A percentile compares a stretch with the other conserved stretches of the same genome.
These are phyloP conservation scores for Zeugodacus cucurbitae DNA, from an alignment of 1,140 invertebrate genomes.

Conservation along the genomic window DNA sequence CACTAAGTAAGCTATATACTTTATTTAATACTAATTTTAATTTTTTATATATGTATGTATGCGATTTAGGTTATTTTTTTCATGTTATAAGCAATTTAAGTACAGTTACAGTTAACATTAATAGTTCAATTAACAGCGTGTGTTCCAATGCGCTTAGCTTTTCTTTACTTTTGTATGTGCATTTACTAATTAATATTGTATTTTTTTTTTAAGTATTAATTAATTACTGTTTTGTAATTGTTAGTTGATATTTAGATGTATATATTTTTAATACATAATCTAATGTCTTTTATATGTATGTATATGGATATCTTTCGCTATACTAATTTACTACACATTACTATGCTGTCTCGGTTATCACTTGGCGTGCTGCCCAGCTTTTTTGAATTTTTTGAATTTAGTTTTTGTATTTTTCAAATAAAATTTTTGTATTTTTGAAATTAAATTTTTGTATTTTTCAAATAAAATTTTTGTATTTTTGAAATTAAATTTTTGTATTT, in stretches of 20 bases:
- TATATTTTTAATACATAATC: constrained; percentile 21
- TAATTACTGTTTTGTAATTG: constrained; percentile 4
- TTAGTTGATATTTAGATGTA: constrained; percentile 23
- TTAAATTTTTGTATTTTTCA: no score
- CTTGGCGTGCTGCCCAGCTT: constrained; percentile 23
- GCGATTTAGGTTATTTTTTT: not conserved
- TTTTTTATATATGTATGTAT: not conserved
- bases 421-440: no score
- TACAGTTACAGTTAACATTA: constrained; percentile 32
- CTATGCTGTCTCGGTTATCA: constrained; percentile 19
- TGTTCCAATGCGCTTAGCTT: not conserved
- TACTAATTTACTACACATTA: not conserved
- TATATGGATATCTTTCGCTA: not conserved
- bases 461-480: not conserved
- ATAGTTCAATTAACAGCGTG: constrained; percentile 6
- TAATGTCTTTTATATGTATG: constrained; percentile 22
- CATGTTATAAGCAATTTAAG: constrained; percentile 32
- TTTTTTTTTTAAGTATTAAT: not conserved
- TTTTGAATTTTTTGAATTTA: not conserved
- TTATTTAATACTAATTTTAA: not conserved
- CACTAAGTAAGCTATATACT: not conserved
- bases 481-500: no score
- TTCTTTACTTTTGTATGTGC: not conserved
- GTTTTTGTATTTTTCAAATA: not conserved
- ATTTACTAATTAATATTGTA: not conserved